A percentile compares a stretch with the other conserved stretches of the same genome.
Conservation (phyloP, 2,113 vertebrate genomes). For the Gobius niger region DNA sequence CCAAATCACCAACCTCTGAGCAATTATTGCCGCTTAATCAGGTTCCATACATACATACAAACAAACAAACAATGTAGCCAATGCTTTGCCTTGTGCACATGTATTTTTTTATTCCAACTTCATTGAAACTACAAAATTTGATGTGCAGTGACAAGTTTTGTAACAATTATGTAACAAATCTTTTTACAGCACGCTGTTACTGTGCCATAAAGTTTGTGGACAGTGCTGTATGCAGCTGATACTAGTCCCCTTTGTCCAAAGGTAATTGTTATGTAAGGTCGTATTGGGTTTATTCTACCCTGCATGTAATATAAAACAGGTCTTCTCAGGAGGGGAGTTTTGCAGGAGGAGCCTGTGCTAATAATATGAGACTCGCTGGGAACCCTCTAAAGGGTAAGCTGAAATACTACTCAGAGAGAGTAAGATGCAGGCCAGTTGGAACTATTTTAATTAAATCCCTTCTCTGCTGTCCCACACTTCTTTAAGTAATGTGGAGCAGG, state of each 20-base stretch:
- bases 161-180: slow-evolving; percentile 1
- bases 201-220: background rate
- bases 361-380: background rate
- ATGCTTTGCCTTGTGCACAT: too few relatives aligned
- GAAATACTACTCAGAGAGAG: slow-evolving; percentile 5
- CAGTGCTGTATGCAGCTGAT: background rate
- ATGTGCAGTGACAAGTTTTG: background rate
- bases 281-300: background rate
- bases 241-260: background rate
- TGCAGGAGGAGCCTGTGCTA: background rate
- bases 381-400: background rate
- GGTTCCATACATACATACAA: too few relatives aligned
- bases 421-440: background rate
- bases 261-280: slow-evolving; percentile 1
- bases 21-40: too few relatives aligned
- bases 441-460: background rate
- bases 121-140: too few relatives aligned
- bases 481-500: background rate
- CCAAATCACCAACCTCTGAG: too few relatives aligned
- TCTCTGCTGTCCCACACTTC: slow-evolving; percentile 10
- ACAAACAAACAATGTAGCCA: too few relatives aligned
- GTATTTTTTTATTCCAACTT: too few relatives aligned
- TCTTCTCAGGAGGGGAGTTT: slow-evolving; percentile 1
- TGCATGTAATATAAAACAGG: slow-evolving; percentile 6
- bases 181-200: background rate